A percentile compares a stretch with the other conserved stretches of the same genome.
phyloP scores from a whole-genome alignment of 2,797 vertebrate species.

The Galago senegalensis region DNA sequence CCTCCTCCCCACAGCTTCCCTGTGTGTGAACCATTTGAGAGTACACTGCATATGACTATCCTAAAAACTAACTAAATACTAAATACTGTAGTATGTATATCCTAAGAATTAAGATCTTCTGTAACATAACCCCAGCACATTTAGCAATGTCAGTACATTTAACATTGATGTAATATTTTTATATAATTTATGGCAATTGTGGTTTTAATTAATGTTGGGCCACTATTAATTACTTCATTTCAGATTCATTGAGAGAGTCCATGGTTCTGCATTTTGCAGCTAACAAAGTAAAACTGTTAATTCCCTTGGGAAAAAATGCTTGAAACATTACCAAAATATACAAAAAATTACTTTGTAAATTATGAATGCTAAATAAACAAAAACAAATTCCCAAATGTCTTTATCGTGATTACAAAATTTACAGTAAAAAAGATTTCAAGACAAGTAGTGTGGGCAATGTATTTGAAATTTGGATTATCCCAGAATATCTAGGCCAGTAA shows the following conservation, averaged over 20 bases:
- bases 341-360: slow-evolving; percentile 48
- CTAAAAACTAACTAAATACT: too few relatives aligned
- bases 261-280: slow-evolving; percentile 54
- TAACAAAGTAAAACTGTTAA: slow-evolving; percentile 28
- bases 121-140: not conserved
- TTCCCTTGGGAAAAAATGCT: slow-evolving; percentile 31
- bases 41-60: not conserved
- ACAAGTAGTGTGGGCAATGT: not conserved
- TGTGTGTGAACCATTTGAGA: not conserved
- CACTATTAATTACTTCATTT: slow-evolving; percentile 19
- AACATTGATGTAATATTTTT: not conserved
- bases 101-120: not conserved
- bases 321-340: not conserved
- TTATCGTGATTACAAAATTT: slow-evolving; percentile 66
- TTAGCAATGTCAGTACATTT: not conserved
- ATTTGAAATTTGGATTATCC: slow-evolving; percentile 65
- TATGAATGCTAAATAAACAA: slow-evolving; percentile 60
- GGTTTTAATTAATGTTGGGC: slow-evolving; percentile 50
- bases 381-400: slow-evolving; percentile 60
- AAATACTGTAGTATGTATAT: not conserved
- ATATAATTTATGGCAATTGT: slow-evolving; percentile 14
- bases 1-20: too few relatives aligned
- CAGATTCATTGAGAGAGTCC: not conserved
- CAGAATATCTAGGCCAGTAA: slow-evolving; percentile 36
- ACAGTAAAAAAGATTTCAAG: slow-evolving; percentile 44